These are phyloP conservation scores for Spea multiplicata DNA, from an alignment of 2,113 vertebrate genomes.

Conservation along the genomic window DNA sequence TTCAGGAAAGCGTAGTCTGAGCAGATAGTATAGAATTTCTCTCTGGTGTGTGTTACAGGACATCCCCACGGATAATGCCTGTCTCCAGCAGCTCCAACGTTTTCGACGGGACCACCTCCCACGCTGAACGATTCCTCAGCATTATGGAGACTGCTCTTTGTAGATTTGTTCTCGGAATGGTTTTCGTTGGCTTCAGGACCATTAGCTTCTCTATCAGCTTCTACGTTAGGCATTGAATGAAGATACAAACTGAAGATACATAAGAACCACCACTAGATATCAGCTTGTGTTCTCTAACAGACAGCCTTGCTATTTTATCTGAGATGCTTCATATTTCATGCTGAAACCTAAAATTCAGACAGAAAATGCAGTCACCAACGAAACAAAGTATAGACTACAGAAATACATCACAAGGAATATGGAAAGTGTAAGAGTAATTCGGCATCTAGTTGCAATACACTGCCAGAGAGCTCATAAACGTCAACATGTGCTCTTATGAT, in stretches of 20 bases:
- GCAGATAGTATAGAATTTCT: constrained; percentile 97
- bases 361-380: too few relatives aligned
- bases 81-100: constrained; percentile 76
- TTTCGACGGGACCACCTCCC: constrained; percentile 60
- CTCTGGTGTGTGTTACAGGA: constrained; percentile 90
- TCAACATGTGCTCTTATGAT: too few relatives aligned
- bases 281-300: not conserved
- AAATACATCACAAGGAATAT: too few relatives aligned
- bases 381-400: too few relatives aligned
- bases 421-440: too few relatives aligned
- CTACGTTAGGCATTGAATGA: constrained; percentile 89
- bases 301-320: constrained; percentile 46
- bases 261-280: not conserved
- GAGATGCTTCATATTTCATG: constrained; percentile 41
- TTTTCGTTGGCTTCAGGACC: constrained; percentile 67
- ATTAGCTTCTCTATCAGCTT: constrained; percentile 73
- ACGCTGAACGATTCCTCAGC: constrained; percentile 64
- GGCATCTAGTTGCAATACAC: too few relatives aligned
- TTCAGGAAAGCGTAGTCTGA: constrained; percentile 95
- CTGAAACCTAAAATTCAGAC: constrained; percentile 47
- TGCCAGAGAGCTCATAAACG: too few relatives aligned
- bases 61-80: constrained; percentile 89
- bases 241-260: constrained; percentile 30
- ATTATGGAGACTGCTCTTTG: constrained; percentile 59
- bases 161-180: constrained; percentile 61